Evolutionary conservation across 1,140 invertebrate genomes (phyloP).

Genomic region (Pristionchus pacificus): DNA sequence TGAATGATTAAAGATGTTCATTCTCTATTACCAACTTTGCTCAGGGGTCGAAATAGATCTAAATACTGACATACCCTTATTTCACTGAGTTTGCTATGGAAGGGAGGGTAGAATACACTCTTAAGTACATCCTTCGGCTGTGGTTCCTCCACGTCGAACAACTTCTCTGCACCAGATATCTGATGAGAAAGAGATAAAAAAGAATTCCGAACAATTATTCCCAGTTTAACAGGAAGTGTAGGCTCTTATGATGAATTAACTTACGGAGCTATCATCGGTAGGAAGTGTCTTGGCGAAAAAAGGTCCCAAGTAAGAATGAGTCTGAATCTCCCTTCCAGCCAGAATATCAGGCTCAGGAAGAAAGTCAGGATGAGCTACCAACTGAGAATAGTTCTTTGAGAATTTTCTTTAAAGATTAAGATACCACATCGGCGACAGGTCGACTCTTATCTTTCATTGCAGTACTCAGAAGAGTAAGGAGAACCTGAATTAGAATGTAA

Average conservation of each 20-base stretch:
- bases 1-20: slow-evolving; percentile 26
- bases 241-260: slow-evolving; percentile 28
- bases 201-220: slow-evolving; percentile 10
- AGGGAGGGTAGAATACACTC: slow-evolving; percentile 24
- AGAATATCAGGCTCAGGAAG: slow-evolving; percentile 62
- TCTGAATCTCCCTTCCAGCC: slow-evolving; percentile 75
- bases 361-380: slow-evolving; percentile 48
- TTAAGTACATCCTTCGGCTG: slow-evolving; percentile 9
- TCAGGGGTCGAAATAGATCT: no score
- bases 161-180: not conserved
- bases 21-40: slow-evolving; percentile 2
- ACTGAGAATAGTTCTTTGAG: slow-evolving; percentile 61
- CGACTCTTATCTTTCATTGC: slow-evolving; percentile 31
- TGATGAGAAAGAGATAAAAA: not conserved
- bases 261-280: slow-evolving; percentile 66
- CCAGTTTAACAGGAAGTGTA: no score
- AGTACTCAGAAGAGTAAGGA: slow-evolving; percentile 1
- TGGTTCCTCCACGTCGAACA: slow-evolving; percentile 1
- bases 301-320: slow-evolving; percentile 78
- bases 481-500: slow-evolving; percentile 10
- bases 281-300: slow-evolving; percentile 77
- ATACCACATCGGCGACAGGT: slow-evolving; percentile 34
- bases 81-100: slow-evolving; percentile 10
- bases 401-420: slow-evolving; percentile 69
- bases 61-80: not conserved